Percentiles rank a stretch among this genome's conserved stretches.
Evolutionary conservation across 2,888 invertebrate genomes (phyloP).

Genomic region (Cryptops parisi): DNA sequence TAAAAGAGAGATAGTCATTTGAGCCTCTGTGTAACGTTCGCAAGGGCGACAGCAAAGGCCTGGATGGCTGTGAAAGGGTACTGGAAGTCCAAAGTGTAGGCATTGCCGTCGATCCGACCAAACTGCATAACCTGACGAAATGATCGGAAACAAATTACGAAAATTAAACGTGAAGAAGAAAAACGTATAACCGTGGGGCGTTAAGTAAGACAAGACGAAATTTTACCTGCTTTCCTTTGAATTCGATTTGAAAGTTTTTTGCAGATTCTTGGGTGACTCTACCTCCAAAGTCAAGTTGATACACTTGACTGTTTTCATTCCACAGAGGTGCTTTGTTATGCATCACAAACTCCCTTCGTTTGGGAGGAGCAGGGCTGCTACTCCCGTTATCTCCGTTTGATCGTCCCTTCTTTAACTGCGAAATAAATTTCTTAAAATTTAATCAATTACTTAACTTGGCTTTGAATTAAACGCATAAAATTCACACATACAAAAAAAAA

Average conservation of each 20-base stretch:
- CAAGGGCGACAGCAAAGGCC: constrained; percentile 95
- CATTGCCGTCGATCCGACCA: constrained; percentile 94
- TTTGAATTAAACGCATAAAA: too few species aligned
- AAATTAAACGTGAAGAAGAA: too few species aligned
- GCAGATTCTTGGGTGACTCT: constrained; percentile 98
- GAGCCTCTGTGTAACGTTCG: constrained; percentile 87
- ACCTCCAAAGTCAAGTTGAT: constrained; percentile 97
- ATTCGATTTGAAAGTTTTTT: constrained; percentile 98
- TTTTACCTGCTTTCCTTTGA: constrained; percentile 83
- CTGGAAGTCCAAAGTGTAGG: constrained; percentile 97
- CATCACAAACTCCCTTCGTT: constrained; percentile 72
- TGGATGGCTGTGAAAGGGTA: constrained; percentile 97
- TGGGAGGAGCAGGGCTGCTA: constrained; percentile 22
- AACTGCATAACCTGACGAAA: constrained; percentile 89
- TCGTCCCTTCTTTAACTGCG: constrained; percentile 49
- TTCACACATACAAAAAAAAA: too few species aligned
- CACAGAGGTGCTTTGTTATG: constrained; percentile 97
- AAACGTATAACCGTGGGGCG: too few species aligned
- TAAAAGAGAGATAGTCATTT: constrained; percentile 41
- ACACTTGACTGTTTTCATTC: constrained; percentile 99
- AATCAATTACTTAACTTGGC: too few species aligned
- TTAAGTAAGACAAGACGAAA: background rate
- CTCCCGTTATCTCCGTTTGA: constrained; percentile 35
- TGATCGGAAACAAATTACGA: too few species aligned
- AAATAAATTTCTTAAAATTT: constrained; percentile 11